phyloP scores from a whole-genome alignment of 2,888 invertebrate species.

The Andrena bucephala region DNA sequence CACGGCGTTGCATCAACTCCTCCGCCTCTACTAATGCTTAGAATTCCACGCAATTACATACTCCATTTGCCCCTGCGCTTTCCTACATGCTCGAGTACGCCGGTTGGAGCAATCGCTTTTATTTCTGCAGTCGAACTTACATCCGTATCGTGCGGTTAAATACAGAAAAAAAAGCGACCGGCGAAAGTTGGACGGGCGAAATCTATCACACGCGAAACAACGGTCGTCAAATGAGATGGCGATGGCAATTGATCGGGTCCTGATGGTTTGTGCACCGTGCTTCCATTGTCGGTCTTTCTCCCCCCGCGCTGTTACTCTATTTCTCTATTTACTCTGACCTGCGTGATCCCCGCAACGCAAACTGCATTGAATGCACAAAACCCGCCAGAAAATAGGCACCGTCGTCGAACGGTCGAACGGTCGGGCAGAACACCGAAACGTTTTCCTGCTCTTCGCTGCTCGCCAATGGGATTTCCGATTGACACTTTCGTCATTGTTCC shows the following conservation, averaged over 20 bases:
- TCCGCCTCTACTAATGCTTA: neutral
- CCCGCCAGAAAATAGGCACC: slow-evolving; percentile 60
- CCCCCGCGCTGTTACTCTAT: slow-evolving; percentile 47
- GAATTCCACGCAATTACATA: too few relatives aligned
- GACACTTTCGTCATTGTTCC: slow-evolving; percentile 33
- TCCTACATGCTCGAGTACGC: too few relatives aligned
- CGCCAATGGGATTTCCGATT: slow-evolving; percentile 53
- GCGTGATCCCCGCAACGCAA: slow-evolving; percentile 66
- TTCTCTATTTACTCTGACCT: slow-evolving; percentile 53
- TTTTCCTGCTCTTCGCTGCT: slow-evolving; percentile 25
- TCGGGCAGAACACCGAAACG: slow-evolving; percentile 35
- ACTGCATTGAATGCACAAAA: slow-evolving; percentile 71
- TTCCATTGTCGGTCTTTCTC: slow-evolving; percentile 34
- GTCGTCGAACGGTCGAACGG: slow-evolving; percentile 27
- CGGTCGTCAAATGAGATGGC: slow-evolving; percentile 74
- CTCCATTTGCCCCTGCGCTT: too few relatives aligned
- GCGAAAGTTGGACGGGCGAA: slow-evolving; percentile 37
- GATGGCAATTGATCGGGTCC: slow-evolving; percentile 67
- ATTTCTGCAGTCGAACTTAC: too few relatives aligned
- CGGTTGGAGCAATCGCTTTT: too few relatives aligned
- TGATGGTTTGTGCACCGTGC: slow-evolving; percentile 37
- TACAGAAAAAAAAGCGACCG: slow-evolving; percentile 32
- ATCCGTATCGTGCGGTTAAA: neutral
- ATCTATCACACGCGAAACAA: slow-evolving; percentile 66
- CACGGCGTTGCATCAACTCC: neutral